Evolutionary conservation across 2,888 invertebrate genomes (phyloP), one percentile per base, ranked within the genome.

Genomic region (Micropterix aruncella): DNA sequence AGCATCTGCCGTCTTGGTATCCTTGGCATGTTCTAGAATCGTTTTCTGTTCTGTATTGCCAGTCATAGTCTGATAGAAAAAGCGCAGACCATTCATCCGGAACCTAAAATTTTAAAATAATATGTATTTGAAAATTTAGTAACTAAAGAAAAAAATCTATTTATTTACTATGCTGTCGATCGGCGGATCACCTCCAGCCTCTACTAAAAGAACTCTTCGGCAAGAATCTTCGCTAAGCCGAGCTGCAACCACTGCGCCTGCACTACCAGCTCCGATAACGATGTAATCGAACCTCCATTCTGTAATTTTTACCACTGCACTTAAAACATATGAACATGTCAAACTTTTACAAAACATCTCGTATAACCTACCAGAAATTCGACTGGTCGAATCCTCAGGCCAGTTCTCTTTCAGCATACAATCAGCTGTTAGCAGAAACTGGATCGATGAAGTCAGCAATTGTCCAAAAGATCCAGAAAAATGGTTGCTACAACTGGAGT

Each of bases 181-280:
- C 2, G 58, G 56, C 46, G 60, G 59, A 42, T 60, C 57, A 1
- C 55, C 59, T 9, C 63, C 63, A 1, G 62, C 61, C 52, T 63
- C 62, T 14, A 63, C 46, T 5, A 63, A 48, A 14, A 62, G 50
- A 16, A 60, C 57, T 3, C 46, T 53, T 49, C 53, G 27, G 27
- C 27, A 5, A 27, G 50, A 45, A 9, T 50, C 49, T 45, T 63
- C 65, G 1, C 61, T 56, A 38, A 65, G 56, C 2, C 65, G 60
- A 48, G 61, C 62, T 3, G 65, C 65, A 19, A 65, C 46, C 2
- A 62, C 62, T 9, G 41, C 38, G 9, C 48, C 48, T 17, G 46
- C 46, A 9, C 42, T 16, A 12, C 42, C 46, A 16, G 43, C 37
- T 19, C 44, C 44, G 9, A 44, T 19, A 9, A 44, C 18, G 12